Conservation (phyloP, 2,113 vertebrate genomes). For the Microtus pennsylvanicus region DNA sequence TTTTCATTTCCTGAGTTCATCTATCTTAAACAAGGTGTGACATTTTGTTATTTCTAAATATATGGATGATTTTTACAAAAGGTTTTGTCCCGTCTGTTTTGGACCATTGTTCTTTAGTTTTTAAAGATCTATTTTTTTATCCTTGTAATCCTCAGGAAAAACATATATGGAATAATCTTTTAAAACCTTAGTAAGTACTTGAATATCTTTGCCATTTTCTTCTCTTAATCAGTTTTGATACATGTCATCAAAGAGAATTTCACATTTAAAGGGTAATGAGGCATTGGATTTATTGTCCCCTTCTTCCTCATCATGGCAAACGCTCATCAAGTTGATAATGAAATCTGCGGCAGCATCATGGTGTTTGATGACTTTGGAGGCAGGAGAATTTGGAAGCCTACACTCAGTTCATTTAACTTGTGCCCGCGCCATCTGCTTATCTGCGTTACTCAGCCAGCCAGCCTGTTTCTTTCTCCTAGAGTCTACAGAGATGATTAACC, state of each 20-base stretch:
- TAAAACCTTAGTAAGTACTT: not conserved
- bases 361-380: constrained; percentile 69
- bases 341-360: constrained; percentile 61
- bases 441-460: constrained; percentile 68
- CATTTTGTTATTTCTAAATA: not conserved
- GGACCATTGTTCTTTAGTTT: constrained; percentile 41
- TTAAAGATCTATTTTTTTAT: not conserved
- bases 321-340: constrained; percentile 64
- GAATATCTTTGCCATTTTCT: constrained; percentile 26
- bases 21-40: constrained; percentile 24
- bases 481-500: constrained; percentile 74
- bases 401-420: constrained; percentile 75
- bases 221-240: constrained; percentile 29
- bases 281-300: constrained; percentile 41
- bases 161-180: not conserved
- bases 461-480: constrained; percentile 60
- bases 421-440: constrained; percentile 79
- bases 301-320: constrained; percentile 29
- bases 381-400: constrained; percentile 75
- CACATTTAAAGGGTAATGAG: constrained; percentile 62
- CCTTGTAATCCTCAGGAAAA: not conserved
- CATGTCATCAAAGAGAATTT: constrained; percentile 32
- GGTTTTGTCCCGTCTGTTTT: not conserved
- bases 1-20: not conserved
- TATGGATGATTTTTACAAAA: not conserved